Evolutionary conservation across 2,888 invertebrate genomes (phyloP), one percentile per base, ranked within the genome.

Genomic region (Carabus problematicus): DNA sequence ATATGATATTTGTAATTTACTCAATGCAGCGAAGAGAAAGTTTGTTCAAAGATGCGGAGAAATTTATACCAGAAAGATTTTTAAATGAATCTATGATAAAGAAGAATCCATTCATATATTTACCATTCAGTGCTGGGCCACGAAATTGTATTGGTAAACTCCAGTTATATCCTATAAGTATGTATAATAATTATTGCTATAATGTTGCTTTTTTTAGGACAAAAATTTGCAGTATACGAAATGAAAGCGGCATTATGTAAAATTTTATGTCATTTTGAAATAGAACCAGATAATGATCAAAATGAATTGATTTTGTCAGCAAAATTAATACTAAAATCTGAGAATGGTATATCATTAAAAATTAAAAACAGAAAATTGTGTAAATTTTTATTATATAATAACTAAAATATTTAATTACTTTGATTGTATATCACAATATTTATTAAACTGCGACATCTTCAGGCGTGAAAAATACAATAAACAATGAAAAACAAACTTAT

Each of bases 201-300:
- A 12, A 12, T 3, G 19, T 55, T 16, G 8, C 12, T 19, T 19
- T 11, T 54, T 49, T 52, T 61, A 55, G 80, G 80, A 56, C 81
- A 81, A 73, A 81, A 81, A 73, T 79, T 77, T 75, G 82, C 77
- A 64, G 77, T 84, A 75, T 76, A 85, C 75, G 85, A 85, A 74
- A 75, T 86, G 64, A 86, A 86, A 75, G 80, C 82, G 0, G 76
- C 80, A 0, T 69, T 85, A 1, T 82, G 85, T 0, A 82, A 82
- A 72, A 75, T 85, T 3, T 75, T 85, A 8, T 82, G 82, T 45
- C 76, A 79, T 29, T 85, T 84, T 72, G 75, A 79, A 61, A 77
- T 82, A 7, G 68, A 80, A 3, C 79, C 82, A 0, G 76, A 80
- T 0, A 63, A 76, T 41, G 78, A 78, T 69, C 78, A 77, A 40